Conservation (phyloP, 2,797 vertebrate species). For the Melopsittacus undulatus region DNA sequence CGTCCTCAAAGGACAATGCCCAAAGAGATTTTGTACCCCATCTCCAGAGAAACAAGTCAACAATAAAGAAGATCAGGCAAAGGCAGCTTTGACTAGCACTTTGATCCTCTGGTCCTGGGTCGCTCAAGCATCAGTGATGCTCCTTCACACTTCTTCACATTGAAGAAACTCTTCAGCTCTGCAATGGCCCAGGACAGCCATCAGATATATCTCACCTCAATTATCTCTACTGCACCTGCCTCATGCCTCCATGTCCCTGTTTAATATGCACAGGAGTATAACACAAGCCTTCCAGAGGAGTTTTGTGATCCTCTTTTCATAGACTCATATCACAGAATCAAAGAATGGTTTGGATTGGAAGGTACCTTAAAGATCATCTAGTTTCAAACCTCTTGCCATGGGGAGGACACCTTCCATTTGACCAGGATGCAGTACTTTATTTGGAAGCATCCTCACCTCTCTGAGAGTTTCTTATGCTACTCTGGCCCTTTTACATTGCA, state of each 20-base stretch:
- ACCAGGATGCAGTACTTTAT: background rate
- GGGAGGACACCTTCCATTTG: background rate
- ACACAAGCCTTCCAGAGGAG: background rate
- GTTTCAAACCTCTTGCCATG: background rate
- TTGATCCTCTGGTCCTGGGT: background rate
- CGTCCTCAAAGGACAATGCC: accelerated
- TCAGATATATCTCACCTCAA: background rate
- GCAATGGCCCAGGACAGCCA: too few relatives aligned
- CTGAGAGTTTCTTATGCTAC: background rate
- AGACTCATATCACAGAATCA: background rate
- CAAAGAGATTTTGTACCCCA: background rate
- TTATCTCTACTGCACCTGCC: background rate
- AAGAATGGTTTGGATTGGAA: background rate
- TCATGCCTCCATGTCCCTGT: background rate
- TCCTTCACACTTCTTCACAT: background rate
- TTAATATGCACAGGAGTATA: accelerated
- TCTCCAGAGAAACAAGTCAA: background rate
- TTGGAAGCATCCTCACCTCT: background rate
- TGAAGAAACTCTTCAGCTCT: background rate
- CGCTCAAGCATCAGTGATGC: background rate
- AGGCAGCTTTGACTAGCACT: background rate
- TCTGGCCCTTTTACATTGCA: background rate
- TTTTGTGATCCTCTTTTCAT: background rate
- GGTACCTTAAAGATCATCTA: background rate
- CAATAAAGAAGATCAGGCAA: background rate